Base-by-base conservation (phyloP, 30 jellyfish, hydroid and myxozoan species). In the Chrysaora quinquecirrha region DNA sequence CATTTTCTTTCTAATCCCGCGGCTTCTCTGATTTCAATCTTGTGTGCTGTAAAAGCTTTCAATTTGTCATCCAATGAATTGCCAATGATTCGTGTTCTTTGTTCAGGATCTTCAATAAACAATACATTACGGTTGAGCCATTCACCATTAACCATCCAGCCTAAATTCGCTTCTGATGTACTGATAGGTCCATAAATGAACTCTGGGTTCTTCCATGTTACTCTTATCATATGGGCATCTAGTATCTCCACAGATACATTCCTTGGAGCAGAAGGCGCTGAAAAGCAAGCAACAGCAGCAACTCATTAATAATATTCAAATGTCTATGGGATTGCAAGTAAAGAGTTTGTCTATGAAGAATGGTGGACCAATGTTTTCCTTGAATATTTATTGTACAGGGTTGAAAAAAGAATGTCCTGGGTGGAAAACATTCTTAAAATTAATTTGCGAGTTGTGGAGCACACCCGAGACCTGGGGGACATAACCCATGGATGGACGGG, bases 241-340 rank as follows among this genome's bases (percentile, higher is more conserved):
- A 63, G 46, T 11, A 85, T 81, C 20, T 7, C 22, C 21, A 82
- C 77, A 0, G 83, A 3, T 0, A 92, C 68, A 66, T 80, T 69
- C 20, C 89, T 50, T 19, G 98, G 97, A 34, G 85, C 97, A 29
- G 92, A 67, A 24, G 98, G 98, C 0, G 96, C 98, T 92, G 65
- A 27, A 85, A 70, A 75, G 58, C n/a, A 27, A 18, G 43, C 65
- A 14, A 50, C 2, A 43, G 9, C 58, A 43, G 12, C 9, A 16
- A 43, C 58, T 43, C 9, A 6, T 16, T 6, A 43, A 43, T 43
- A 43, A 16, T 6, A 43, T 43, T 6, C 16, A 16, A 43, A 43
- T 16, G 58, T 6, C 9, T 43, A 43, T 6, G 58, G 16, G 58
- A 16, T 43, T 16, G 58, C 16, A 43, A 43, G 16, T 43, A 43